phyloP scores from a whole-genome alignment of 2,113 vertebrate genomes.

The Syngnathus floridae region DNA sequence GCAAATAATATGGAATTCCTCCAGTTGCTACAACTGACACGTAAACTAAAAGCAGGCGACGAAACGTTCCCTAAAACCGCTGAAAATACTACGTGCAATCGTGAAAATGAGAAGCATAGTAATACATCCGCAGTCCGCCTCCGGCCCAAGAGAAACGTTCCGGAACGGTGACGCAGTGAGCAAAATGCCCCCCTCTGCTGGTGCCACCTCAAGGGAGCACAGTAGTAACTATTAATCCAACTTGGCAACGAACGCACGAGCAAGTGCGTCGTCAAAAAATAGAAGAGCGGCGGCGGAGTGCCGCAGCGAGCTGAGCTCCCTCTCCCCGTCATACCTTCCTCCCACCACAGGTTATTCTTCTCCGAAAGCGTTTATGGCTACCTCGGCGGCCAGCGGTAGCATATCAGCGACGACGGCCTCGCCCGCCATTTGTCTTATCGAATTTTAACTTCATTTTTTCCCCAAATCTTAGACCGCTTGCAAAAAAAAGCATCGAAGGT shows the following conservation, averaged over 20 bases:
- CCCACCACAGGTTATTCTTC: slow-evolving; percentile 19
- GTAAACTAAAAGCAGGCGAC: neutral
- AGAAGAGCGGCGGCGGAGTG: slow-evolving; percentile 15
- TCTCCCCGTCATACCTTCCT: slow-evolving; percentile 19
- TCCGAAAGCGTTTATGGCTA: slow-evolving; percentile 25
- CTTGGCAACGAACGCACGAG: neutral
- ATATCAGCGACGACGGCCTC: slow-evolving; percentile 7
- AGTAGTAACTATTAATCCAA: neutral
- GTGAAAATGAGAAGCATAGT: neutral
- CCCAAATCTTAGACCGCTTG: neutral
- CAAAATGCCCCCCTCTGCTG: slow-evolving; percentile 6
- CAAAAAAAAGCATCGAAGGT: slow-evolving; percentile 1
- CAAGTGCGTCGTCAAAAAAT: slow-evolving; percentile 1
- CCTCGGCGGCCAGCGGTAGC: slow-evolving; percentile 14
- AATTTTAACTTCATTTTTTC: neutral
- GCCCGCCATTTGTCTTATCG: slow-evolving; percentile 9
- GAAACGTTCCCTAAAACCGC: neutral
- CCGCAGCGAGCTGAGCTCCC: slow-evolving; percentile 19
- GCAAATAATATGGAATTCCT: neutral
- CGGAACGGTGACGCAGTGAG: neutral
- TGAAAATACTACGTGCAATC: neutral
- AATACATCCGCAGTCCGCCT: slow-evolving; percentile 11
- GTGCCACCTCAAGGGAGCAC: neutral
- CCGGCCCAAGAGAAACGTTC: neutral
- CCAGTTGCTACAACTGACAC: neutral